Percentiles rank a stretch among this genome's conserved stretches.
Conservation (phyloP, 1,140 invertebrate species). For the Oppia nitens region DNA sequence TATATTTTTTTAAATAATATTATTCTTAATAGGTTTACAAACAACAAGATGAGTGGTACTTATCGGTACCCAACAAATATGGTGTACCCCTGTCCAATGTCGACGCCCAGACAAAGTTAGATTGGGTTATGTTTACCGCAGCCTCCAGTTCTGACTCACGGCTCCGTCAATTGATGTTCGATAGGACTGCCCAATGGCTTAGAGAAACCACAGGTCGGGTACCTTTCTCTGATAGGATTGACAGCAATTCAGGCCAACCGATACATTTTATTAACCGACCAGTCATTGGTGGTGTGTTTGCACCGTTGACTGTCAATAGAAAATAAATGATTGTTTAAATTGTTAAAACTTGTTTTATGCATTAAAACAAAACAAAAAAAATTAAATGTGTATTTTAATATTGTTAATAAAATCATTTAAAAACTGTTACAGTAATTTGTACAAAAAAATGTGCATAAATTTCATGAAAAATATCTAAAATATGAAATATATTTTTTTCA, state of each 20-base stretch:
- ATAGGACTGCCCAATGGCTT: background rate
- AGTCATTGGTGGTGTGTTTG: background rate
- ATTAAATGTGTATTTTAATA: too few relatives aligned
- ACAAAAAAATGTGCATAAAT: too few relatives aligned
- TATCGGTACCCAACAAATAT: background rate
- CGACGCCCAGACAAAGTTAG: background rate
- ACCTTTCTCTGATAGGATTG: background rate
- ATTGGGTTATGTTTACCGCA: background rate
- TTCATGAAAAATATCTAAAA: too few relatives aligned
- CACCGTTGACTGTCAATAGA: background rate
- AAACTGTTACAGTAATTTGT: too few relatives aligned
- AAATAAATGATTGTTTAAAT: slow-evolving; percentile 59
- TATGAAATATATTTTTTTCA: too few relatives aligned
- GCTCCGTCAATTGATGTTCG: background rate
- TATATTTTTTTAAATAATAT: background rate
- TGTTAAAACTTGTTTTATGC: too few relatives aligned
- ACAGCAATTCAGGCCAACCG: background rate
- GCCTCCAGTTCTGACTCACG: background rate
- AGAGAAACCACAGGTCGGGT: background rate
- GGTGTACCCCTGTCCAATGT: background rate
- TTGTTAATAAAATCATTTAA: too few relatives aligned
- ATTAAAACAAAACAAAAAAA: too few relatives aligned
- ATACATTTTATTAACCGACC: background rate
- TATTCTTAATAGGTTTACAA: background rate
- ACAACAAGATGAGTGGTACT: background rate